Evolutionary conservation across 2,888 invertebrate genomes (phyloP).

Genomic region (Pocota personata): DNA sequence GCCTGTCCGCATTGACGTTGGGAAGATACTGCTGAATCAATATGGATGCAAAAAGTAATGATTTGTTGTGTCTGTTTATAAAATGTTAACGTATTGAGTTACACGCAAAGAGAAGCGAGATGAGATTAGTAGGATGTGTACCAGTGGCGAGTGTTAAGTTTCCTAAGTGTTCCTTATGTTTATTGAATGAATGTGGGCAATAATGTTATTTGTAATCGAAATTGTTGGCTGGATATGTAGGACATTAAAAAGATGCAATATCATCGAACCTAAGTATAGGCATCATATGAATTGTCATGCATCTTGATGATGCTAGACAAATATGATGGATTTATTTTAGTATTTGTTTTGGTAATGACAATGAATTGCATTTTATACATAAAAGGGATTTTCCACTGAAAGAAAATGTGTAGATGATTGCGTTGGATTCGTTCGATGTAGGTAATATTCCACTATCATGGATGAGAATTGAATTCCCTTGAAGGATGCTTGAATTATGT

Average conservation of each 20-base stretch:
- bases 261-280: not conserved
- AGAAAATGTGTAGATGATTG: no score
- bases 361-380: no score
- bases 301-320: no score
- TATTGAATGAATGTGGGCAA: constrained; percentile 14
- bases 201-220: not conserved
- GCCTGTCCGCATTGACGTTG: constrained; percentile 63
- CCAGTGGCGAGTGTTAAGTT: constrained; percentile 31
- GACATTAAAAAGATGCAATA: not conserved
- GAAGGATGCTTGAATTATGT: no score
- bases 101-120: constrained; percentile 19
- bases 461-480: no score
- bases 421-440: no score
- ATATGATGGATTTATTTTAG: no score
- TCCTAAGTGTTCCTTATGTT: not conserved
- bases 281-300: not conserved
- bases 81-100: constrained; percentile 60
- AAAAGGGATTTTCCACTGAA: no score
- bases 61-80: constrained; percentile 72
- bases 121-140: constrained; percentile 34
- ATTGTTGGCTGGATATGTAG: constrained; percentile 7
- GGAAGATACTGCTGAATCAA: constrained; percentile 74
- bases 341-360: no score
- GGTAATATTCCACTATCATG: no score
- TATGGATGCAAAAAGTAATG: constrained; percentile 82